These are phyloP conservation scores for Scaptomyza cyrtandrae DNA, from an alignment of 2,888 invertebrate genomes.

Conservation along the genomic window DNA sequence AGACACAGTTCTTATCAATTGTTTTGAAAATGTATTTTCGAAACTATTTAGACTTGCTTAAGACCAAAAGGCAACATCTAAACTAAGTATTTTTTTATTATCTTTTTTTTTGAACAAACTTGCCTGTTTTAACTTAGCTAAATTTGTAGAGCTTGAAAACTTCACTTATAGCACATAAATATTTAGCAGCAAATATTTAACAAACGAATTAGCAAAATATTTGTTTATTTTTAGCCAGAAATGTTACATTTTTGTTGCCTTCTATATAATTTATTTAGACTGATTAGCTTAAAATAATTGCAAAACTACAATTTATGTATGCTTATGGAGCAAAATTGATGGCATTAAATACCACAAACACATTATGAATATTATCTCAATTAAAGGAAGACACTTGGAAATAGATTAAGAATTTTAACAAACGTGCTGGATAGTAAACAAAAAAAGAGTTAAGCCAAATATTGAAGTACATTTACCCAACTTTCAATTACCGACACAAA, in stretches of 20 bases:
- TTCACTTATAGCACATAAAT: conserved; percentile 30
- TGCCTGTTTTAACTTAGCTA: conserved; percentile 28
- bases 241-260: conserved; percentile 55
- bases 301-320: conserved; percentile 42
- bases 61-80: conserved; percentile 11
- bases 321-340: conserved; percentile 38
- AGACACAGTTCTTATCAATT: neutral
- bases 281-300: conserved; percentile 79
- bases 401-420: conserved; percentile 56
- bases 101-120: neutral
- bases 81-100: conserved; percentile 6
- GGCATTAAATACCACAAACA: conserved; percentile 14
- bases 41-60: conserved; percentile 6
- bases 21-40: neutral
- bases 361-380: conserved; percentile 42
- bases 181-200: conserved; percentile 66
- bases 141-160: conserved; percentile 30
- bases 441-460: conserved; percentile 67
- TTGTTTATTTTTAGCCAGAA: conserved; percentile 50
- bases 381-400: conserved; percentile 41
- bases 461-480: conserved; percentile 48
- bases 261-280: conserved; percentile 75
- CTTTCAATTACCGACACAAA: conserved; percentile 22
- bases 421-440: conserved; percentile 54
- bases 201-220: conserved; percentile 53